Conservation (phyloP, 2,888 invertebrate genomes). For the Aphrophora alni region DNA sequence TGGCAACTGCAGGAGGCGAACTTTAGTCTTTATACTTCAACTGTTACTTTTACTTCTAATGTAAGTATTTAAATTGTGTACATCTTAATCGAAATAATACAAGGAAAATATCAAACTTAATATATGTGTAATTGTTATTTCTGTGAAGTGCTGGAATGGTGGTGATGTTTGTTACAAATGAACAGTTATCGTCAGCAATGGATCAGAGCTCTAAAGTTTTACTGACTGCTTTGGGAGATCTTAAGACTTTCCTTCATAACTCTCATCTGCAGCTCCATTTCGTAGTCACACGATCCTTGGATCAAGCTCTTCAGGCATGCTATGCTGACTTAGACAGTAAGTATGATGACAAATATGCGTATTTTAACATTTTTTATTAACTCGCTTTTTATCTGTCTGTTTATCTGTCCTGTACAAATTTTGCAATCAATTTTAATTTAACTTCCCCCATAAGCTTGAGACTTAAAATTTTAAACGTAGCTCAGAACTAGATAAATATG, state of each 20-base stretch:
- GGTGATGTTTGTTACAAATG: conserved; percentile 69
- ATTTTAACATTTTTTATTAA: no score
- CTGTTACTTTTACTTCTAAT: conserved; percentile 59
- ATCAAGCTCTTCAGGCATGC: conserved; percentile 67
- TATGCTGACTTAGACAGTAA: conserved; percentile 70
- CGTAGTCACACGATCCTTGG: conserved; percentile 64
- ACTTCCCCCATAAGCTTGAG: no score
- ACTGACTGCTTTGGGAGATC: conserved; percentile 65
- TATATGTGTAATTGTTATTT: no score
- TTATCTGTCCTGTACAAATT: no score
- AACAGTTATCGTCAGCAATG: conserved; percentile 65
- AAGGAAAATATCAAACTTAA: no score
- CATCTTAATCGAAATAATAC: no score
- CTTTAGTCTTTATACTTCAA: conserved; percentile 57
- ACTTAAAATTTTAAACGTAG: no score
- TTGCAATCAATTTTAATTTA: no score
- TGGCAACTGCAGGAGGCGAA: conserved; percentile 51
- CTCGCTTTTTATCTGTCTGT: no score
- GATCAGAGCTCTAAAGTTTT: conserved; percentile 63
- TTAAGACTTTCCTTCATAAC: conserved; percentile 67
- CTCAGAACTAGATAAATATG: no score
- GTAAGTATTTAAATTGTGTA: conserved; percentile 59
- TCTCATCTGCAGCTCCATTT: conserved; percentile 69
- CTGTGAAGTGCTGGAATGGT: conserved; percentile 63
- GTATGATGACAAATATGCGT: no score